Conservation (phyloP, 2,797 vertebrate genomes). For the Acanthopagrus latus region DNA sequence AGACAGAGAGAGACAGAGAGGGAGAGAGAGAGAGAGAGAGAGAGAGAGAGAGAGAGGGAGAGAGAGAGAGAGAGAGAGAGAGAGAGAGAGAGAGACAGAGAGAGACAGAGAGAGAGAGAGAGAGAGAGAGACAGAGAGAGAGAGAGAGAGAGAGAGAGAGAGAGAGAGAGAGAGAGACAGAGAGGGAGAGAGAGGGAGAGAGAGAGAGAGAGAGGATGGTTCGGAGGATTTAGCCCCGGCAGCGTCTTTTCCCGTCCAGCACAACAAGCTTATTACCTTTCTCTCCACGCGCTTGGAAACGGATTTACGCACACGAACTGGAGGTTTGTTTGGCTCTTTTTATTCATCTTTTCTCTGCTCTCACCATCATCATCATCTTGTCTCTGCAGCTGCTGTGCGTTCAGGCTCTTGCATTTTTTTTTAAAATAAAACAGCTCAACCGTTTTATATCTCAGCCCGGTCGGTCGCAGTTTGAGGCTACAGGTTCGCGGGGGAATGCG, state of each 20-base stretch:
- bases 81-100: slow-evolving; percentile 42
- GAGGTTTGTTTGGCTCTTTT: slow-evolving; percentile 78
- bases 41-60: slow-evolving; percentile 50
- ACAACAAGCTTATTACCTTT: slow-evolving; percentile 83
- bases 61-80: slow-evolving; percentile 44
- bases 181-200: slow-evolving; percentile 49
- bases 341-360: slow-evolving; percentile 36
- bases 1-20: not conserved
- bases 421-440: no score
- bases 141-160: slow-evolving; percentile 16
- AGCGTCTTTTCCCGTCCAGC: slow-evolving; percentile 83
- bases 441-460: not conserved
- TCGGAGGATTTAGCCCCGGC: slow-evolving; percentile 78
- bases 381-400: not conserved
- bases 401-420: not conserved
- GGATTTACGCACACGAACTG: slow-evolving; percentile 83
- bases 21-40: slow-evolving; percentile 49
- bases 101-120: slow-evolving; percentile 7
- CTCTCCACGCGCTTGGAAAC: slow-evolving; percentile 76
- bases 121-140: not conserved
- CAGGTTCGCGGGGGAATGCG: slow-evolving; percentile 57
- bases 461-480: slow-evolving; percentile 38
- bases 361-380: not conserved
- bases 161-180: slow-evolving; percentile 49
- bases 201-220: slow-evolving; percentile 62